phyloP scores from a whole-genome alignment of 2,797 vertebrate genomes.

The Paratrypauchen microcephalus region DNA sequence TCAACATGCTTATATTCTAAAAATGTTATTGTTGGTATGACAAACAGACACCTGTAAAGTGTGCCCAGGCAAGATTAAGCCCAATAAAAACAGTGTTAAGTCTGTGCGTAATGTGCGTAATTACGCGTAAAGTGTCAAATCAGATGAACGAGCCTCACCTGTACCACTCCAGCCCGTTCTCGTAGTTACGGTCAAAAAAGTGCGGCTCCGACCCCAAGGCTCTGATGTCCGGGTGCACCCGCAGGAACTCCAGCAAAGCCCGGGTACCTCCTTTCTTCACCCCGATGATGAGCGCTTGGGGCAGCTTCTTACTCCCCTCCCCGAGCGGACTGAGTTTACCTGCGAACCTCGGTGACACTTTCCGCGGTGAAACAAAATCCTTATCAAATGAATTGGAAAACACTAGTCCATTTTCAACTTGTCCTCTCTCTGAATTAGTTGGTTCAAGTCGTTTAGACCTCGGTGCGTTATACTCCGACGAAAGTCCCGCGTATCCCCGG shows the following conservation, averaged over 20 bases:
- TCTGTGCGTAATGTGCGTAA: not conserved
- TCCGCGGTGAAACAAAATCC: constrained; percentile 44
- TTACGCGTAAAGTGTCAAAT: not conserved
- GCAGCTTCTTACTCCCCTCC: constrained; percentile 76
- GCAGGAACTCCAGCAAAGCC: constrained; percentile 92
- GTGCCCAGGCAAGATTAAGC: too few relatives aligned
- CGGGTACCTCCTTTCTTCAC: constrained; percentile 93
- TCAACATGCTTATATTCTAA: not conserved
- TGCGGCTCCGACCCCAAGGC: constrained; percentile 93
- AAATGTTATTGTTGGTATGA: not conserved
- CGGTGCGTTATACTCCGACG: constrained; percentile 59
- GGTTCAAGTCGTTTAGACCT: constrained; percentile 73
- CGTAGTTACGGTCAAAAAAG: constrained; percentile 93
- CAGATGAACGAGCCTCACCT: constrained; percentile 63
- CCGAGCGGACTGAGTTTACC: constrained; percentile 71
- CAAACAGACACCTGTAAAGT: not conserved
- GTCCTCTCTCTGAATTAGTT: constrained; percentile 38
- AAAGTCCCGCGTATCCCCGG: constrained; percentile 15
- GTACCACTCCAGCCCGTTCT: constrained; percentile 87
- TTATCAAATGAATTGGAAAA: constrained; percentile 39
- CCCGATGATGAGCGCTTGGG: constrained; percentile 80
- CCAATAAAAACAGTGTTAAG: not conserved
- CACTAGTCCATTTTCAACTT: constrained; percentile 23
- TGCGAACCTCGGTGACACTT: constrained; percentile 57
- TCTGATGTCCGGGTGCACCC: constrained; percentile 90